phyloP scores from a whole-genome alignment of 2,797 vertebrate species.

The Amblyopsis hoosieri region DNA sequence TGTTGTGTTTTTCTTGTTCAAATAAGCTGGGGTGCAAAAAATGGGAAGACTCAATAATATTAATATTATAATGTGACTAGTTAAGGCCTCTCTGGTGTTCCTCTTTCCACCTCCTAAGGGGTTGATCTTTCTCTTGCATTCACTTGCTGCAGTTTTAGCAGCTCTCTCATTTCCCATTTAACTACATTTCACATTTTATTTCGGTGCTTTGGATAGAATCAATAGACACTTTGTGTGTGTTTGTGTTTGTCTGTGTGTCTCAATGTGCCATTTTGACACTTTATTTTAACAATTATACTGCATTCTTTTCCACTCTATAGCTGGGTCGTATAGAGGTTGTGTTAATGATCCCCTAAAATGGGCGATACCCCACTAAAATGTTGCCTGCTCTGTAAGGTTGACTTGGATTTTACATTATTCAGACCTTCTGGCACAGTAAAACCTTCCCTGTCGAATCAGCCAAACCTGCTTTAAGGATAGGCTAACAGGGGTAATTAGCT shows the following conservation, averaged over 20 bases:
- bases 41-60: conserved; percentile 79
- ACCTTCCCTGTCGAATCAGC: not conserved
- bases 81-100: conserved; percentile 70
- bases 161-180: conserved; percentile 38
- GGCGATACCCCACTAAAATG: too few species aligned
- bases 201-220: conserved; percentile 7
- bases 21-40: conserved; percentile 51
- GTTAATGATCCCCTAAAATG: too few species aligned
- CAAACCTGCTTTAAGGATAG: not conserved
- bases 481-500: conserved; percentile 1
- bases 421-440: too few species aligned
- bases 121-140: conserved; percentile 34
- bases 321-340: too few species aligned
- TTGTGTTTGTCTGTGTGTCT: too few species aligned
- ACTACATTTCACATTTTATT: conserved; percentile 14
- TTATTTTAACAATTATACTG: not conserved
- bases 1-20: conserved; percentile 66
- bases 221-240: not conserved
- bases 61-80: conserved; percentile 72
- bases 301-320: too few species aligned
- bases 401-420: too few species aligned
- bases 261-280: not conserved
- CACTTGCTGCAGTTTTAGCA: conserved; percentile 36
- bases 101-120: conserved; percentile 63
- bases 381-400: too few species aligned